Percentiles rank a stretch among this genome's conserved stretches.
These are phyloP conservation scores for Brachylomia viminalis DNA, from an alignment of 2,888 invertebrate genomes.

Conservation along the genomic window DNA sequence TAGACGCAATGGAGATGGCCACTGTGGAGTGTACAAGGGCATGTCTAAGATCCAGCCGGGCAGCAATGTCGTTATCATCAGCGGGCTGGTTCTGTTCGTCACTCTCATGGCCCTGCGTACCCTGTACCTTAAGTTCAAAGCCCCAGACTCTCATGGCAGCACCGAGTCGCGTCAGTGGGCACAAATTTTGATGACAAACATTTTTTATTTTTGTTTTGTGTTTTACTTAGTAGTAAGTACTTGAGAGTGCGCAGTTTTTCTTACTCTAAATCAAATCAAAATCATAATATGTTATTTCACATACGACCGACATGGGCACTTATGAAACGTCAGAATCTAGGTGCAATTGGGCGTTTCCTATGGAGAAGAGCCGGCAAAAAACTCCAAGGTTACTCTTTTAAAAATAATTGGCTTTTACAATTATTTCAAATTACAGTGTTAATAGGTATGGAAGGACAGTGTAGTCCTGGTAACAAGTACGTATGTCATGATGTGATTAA, in stretches of 20 bases:
- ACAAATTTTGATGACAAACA: conserved; percentile 18
- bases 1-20: not conserved
- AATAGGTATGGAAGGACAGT: too few species aligned
- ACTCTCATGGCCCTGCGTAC: conserved; percentile 9
- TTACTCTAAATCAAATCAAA: not conserved
- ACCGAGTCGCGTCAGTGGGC: not conserved
- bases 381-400: not conserved
- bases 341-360: not conserved
- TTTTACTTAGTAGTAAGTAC: conserved; percentile 19
- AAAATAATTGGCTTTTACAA: not conserved
- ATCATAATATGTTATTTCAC: not conserved
- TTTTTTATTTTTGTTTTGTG: conserved; percentile 23
- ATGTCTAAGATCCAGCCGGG: conserved; percentile 43
- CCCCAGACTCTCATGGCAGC: not conserved
- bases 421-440: not conserved
- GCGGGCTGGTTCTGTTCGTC: conserved; percentile 42
- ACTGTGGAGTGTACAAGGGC: not conserved
- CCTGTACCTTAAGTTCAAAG: conserved; percentile 30
- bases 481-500: not conserved
- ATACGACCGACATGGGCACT: not conserved
- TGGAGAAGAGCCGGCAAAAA: not conserved
- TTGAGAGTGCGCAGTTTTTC: not conserved
- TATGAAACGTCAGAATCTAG: not conserved
- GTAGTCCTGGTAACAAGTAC: too few species aligned
- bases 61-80: conserved; percentile 59